phyloP scores from a whole-genome alignment of 2,113 vertebrate species.

The Xenopus tropicalis region UCB_Xtro_10.0 CM004449.2:26766001-26766500 shows the following conservation, averaged over 20 bases:
- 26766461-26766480: constrained; percentile 17
- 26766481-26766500: constrained; percentile 29
- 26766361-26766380: background rate
- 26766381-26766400: background rate
- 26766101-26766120: too few species aligned
- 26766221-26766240: background rate
- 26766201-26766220: too few species aligned
- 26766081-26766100: too few species aligned
- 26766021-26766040: too few species aligned
- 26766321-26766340: background rate
- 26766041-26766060: too few species aligned
- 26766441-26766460: constrained; percentile 20
- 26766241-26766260: background rate
- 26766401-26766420: background rate
- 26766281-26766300: background rate
- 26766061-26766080: too few species aligned
- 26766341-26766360: constrained; percentile 1
- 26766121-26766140: too few species aligned
- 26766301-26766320: background rate
- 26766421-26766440: background rate
- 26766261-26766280: constrained; percentile 1
- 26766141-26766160: too few species aligned
- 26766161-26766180: too few species aligned
- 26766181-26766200: too few species aligned
- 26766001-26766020: too few species aligned